Evolutionary conservation across 1,140 invertebrate species (phyloP).

Genomic region (Drosophila pandora): DNA sequence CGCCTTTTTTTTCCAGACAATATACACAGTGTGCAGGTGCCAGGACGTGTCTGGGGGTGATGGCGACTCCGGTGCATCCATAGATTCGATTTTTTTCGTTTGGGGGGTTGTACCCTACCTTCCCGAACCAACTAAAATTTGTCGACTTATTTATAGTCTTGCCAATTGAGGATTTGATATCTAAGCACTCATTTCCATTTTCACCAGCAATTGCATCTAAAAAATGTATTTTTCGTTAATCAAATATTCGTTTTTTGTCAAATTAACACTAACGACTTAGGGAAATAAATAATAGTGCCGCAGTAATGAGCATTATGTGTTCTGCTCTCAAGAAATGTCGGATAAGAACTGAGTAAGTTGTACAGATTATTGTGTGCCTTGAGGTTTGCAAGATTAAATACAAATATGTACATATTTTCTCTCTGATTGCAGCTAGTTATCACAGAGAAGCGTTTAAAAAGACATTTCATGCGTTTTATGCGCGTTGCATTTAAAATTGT

Average conservation of each 20-base stretch:
- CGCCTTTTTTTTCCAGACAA: neutral
- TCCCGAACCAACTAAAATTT: neutral
- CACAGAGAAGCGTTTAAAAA: slow-evolving; percentile 37
- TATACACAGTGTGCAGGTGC: neutral
- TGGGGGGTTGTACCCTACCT: neutral
- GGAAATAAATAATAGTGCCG: neutral
- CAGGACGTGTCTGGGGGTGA: neutral
- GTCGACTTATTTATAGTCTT: neutral
- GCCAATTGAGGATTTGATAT: neutral
- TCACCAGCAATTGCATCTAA: neutral
- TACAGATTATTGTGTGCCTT: neutral
- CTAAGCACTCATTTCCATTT: neutral
- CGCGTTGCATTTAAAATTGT: slow-evolving; percentile 52
- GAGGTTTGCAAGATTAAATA: neutral
- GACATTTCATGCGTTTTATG: slow-evolving; percentile 53
- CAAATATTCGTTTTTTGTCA: neutral
- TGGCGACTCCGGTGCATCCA: neutral
- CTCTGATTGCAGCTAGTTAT: slow-evolving; percentile 8
- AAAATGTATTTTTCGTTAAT: neutral
- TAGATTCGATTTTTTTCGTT: neutral
- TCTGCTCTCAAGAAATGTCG: too few relatives aligned
- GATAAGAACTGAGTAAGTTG: slow-evolving; percentile 8
- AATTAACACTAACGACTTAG: neutral
- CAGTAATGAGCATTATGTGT: neutral
- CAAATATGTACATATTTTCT: neutral